phyloP scores from a whole-genome alignment of 2,888 invertebrate genomes.

The Dryobotodes eremita region DNA sequence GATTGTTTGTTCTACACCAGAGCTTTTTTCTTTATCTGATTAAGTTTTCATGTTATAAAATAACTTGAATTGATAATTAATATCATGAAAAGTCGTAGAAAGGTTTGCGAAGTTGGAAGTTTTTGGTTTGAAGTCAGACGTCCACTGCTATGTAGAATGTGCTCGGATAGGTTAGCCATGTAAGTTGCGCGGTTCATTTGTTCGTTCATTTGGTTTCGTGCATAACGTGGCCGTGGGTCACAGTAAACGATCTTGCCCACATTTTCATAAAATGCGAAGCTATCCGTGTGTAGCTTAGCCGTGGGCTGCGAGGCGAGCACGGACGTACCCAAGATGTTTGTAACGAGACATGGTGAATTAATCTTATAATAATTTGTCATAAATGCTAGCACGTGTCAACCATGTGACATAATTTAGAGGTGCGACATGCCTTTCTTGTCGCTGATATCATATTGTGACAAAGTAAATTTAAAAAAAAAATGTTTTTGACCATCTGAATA shows the following conservation, averaged over 20 bases:
- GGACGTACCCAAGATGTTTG: too few relatives aligned
- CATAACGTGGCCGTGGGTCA: not conserved
- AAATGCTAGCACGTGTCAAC: too few relatives aligned
- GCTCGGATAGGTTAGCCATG: not conserved
- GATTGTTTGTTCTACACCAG: not conserved
- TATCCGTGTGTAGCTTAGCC: not conserved
- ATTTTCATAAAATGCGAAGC: not conserved
- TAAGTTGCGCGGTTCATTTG: not conserved
- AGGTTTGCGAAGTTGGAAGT: not conserved
- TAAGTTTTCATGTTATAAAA: constrained; percentile 15
- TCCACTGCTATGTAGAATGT: not conserved
- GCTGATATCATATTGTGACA: too few relatives aligned
- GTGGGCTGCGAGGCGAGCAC: not conserved
- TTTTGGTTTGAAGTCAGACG: not conserved
- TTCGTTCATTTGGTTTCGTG: not conserved
- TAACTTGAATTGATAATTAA: constrained; percentile 7
- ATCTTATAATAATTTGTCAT: too few relatives aligned
- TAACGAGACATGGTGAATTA: too few relatives aligned
- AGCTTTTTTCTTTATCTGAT: not conserved
- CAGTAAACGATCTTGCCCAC: too few relatives aligned
- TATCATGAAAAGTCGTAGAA: not conserved
- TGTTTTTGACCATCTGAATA: too few relatives aligned
- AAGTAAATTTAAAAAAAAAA: too few relatives aligned
- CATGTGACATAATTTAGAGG: too few relatives aligned
- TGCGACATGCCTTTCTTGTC: too few relatives aligned